phyloP scores from a whole-genome alignment of 2,888 invertebrate species.

The Hydroisotoma schaefferi region DNA sequence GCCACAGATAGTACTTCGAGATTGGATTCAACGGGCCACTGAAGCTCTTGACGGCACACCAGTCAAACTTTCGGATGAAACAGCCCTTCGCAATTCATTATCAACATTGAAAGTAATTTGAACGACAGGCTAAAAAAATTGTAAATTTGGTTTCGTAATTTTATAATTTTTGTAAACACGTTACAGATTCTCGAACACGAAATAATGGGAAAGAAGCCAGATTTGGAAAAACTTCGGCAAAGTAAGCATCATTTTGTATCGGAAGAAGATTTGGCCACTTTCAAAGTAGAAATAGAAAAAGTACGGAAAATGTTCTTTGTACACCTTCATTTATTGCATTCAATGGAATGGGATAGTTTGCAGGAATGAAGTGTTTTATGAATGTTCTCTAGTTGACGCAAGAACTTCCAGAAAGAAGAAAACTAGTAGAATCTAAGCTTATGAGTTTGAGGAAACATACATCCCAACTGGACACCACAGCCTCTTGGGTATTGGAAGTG shows the following conservation, averaged over 20 bases:
- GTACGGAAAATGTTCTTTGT: constrained; percentile 49
- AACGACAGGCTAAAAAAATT: not conserved
- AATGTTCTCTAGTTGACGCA: constrained; percentile 47
- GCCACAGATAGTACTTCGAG: constrained; percentile 41
- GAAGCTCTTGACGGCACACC: constrained; percentile 60
- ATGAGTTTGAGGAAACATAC: constrained; percentile 59
- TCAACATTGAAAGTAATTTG: constrained; percentile 62
- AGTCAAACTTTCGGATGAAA: constrained; percentile 64
- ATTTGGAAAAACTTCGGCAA: constrained; percentile 55
- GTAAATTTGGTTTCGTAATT: not conserved
- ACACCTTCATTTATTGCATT: not conserved
- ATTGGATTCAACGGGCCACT: constrained; percentile 50
- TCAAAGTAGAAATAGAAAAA: constrained; percentile 52
- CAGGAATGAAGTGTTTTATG: too few relatives aligned
- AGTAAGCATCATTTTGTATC: constrained; percentile 48
- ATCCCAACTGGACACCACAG: constrained; percentile 58
- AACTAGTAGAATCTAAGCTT: constrained; percentile 60
- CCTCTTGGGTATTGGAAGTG: constrained; percentile 58
- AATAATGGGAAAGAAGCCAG: constrained; percentile 55
- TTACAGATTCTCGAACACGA: constrained; percentile 62
- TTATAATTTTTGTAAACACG: too few relatives aligned
- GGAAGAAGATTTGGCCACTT: constrained; percentile 37
- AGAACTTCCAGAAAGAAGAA: constrained; percentile 57
- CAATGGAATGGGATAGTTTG: not conserved
- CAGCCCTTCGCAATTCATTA: constrained; percentile 62